Evolutionary conservation across 64 coral and sea anemone genomes (phyloP).

Genomic region (Exaiptasia diaphana): DNA sequence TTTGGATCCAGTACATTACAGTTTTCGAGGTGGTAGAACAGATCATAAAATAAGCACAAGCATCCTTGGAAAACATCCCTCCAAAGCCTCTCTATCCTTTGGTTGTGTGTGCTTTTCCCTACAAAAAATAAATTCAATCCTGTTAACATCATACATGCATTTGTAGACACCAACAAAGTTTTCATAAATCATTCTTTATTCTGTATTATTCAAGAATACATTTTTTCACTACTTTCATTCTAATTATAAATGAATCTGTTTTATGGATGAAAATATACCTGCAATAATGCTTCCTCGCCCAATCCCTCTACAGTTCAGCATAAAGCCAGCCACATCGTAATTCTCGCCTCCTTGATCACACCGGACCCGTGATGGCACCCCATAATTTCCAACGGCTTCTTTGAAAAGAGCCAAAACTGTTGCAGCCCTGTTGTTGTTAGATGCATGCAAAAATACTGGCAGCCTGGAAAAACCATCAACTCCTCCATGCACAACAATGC

Average conservation of each 20-base stretch:
- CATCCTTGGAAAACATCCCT: constrained; percentile 60
- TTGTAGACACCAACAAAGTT: too few species aligned
- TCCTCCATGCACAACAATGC: constrained; percentile 46
- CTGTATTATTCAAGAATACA: too few species aligned
- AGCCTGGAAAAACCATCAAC: constrained; percentile 61
- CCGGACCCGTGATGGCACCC: constrained; percentile 56
- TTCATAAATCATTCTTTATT: too few species aligned
- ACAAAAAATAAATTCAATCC: not conserved
- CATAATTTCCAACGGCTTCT: constrained; percentile 27
- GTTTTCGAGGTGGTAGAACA: constrained; percentile 47
- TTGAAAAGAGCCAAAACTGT: constrained; percentile 50
- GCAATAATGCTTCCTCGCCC: constrained; percentile 60
- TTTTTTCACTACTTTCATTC: too few species aligned
- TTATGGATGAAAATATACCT: too few species aligned
- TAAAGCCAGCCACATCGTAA: constrained; percentile 38
- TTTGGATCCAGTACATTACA: not conserved
- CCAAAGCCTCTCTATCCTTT: constrained; percentile 38
- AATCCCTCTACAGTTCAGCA: constrained; percentile 41
- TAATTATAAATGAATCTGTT: too few species aligned
- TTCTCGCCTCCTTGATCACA: constrained; percentile 59
- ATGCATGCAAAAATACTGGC: constrained; percentile 41
- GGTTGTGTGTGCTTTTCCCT: constrained; percentile 65
- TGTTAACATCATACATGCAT: too few species aligned
- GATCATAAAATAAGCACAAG: constrained; percentile 41
- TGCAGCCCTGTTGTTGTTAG: constrained; percentile 46